Base-by-base conservation (phyloP, 2,113 vertebrate genomes). In the Apteryx owenii region DNA sequence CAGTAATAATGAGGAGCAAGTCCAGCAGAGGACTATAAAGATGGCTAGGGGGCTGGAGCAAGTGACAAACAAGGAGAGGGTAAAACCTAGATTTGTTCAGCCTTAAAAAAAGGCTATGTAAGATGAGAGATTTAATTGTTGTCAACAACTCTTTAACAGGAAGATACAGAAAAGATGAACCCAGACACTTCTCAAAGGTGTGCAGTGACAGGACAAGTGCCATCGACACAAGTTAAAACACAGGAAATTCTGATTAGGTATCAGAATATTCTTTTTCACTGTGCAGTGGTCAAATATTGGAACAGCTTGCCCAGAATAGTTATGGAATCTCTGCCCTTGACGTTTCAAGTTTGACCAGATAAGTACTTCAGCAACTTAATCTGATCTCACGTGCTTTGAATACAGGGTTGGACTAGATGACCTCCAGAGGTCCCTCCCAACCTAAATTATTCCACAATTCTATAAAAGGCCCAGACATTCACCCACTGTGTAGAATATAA, bases 401-500 rank as follows among this genome's bases (percentile, higher is more conserved):
- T 66, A 93, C 48, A 82, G 66, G 17, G 53, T 89, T 77, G 89
- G 66, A 82, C 48, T 73, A 82, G 42, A 65, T 93, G 88, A 96
- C 94, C 88, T 96, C 75, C 68, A 95, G 62, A 89, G 40, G 62
- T 69, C 19, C 51, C 91, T 85, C 95, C 92, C 75, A 96, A 82
- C 10, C 89, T 75, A 44, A 75, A 80, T 46, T 91, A 94, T 76
- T 80, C 78, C 80, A 68, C 42, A 48, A 85, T 51, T 76, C 88
- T 80, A 16, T 83, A 91, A 68, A 60, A 93, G 92, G 80, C 33
- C n/a, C 50, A 90, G 85, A n/a, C 64, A 95, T 70, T 53, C 79
- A 96, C 93, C 81, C 54, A 88, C 90, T 56, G 62, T 46, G 40
- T 11, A 93, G 71, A 85, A 94, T 42, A 96, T 96, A 95, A 93